Base-by-base conservation (phyloP, 2,113 vertebrate species). In the Muscicapa adusta region DNA sequence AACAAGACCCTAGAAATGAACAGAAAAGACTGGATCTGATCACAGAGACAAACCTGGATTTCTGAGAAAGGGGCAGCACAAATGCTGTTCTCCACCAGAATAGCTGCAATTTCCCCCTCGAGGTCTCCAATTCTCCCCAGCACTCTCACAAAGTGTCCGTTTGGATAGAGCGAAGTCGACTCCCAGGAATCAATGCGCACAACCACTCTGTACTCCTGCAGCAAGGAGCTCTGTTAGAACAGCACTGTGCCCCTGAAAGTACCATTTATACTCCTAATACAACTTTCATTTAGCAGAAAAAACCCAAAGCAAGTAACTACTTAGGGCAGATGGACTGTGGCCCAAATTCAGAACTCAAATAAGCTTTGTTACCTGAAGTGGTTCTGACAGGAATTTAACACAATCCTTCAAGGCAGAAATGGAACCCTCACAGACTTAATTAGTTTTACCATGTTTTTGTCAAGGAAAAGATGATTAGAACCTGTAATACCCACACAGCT, bases 101-200 rank as follows among this genome's bases (percentile, higher is more conserved):
- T 99, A 24, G 99, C 98, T 79, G 99, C 98, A 26, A 99, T 97
- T 94, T 99, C 99, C 3, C 99, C 99, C 97, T 99, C 99, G 3
- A 99, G 97, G 36, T 99, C 99, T 9, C 99, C 98, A 2, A 99
- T 98, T 47, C 95, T 98, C 28, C 99, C 99, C 85, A 99, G 97
- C 18, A 99, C 99, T 33, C 98, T 97, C 19, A 99, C 99, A 0
- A 98, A 99, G 96, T 99, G 99, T 9, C 99, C 99, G 20, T 98
- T 99, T 5, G 99, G 99, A 76, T 99, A 99, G 8, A 99, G 82
- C 1, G 99, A 99, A 0, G 98, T 98, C 10, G 98, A 98, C 38
- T 99, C 99, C 99, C 99, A 99, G 12, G 98, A 99, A 86, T 99
- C 99, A 5, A 99, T 98, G 45, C 98, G 98, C 71, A 99, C 99